These are phyloP conservation scores for Pavo muticus DNA, from an alignment of 2,113 vertebrate species.

Conservation along the genomic window DNA sequence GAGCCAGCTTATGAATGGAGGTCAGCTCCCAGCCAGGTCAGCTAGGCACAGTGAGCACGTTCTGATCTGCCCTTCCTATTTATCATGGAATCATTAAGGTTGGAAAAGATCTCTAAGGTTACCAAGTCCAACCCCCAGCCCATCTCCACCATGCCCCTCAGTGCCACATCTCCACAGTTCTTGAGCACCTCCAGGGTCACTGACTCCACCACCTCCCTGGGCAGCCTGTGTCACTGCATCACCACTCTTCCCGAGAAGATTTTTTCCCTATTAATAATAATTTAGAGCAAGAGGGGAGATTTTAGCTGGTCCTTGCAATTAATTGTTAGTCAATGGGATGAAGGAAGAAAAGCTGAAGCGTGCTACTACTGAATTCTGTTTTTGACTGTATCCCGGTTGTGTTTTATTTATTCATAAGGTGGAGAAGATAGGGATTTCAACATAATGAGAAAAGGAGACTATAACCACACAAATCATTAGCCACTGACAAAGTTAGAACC, in stretches of 20 bases:
- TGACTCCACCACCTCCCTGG: no score
- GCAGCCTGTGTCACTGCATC: no score
- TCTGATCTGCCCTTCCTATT: neutral
- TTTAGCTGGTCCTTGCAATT: neutral
- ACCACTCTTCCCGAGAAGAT: no score
- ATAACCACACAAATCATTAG: neutral
- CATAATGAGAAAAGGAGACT: neutral
- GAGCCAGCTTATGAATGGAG: neutral
- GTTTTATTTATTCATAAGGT: neutral
- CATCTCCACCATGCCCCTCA: no score
- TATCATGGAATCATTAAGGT: no score
- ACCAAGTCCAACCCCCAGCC: no score
- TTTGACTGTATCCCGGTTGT: neutral
- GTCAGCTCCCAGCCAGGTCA: neutral
- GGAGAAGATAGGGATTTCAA: neutral
- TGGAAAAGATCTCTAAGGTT: no score
- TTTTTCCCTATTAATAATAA: no score
- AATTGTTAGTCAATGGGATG: neutral
- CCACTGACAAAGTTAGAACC: neutral
- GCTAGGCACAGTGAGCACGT: neutral
- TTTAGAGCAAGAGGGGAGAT: neutral
- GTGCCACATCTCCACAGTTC: no score
- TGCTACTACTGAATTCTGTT: neutral
- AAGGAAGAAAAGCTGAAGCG: neutral
- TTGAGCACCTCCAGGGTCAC: no score